Conservation (phyloP, 2,113 vertebrate species). For the Pycnonotus jocosus region DNA sequence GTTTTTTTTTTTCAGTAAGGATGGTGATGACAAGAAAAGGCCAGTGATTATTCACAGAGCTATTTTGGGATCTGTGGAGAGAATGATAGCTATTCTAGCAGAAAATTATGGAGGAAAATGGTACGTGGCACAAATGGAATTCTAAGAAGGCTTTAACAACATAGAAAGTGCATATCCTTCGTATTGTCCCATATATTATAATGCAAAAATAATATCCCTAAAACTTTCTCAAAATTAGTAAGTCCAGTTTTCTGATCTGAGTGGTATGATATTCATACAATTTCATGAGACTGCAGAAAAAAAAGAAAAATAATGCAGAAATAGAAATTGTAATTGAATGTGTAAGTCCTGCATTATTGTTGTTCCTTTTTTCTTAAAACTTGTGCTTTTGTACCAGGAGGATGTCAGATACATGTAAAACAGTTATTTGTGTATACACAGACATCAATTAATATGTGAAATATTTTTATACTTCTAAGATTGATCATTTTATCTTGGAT, state of each 20-base stretch:
- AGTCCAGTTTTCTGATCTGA: background rate
- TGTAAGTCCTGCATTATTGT: background rate
- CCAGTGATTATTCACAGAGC: conserved; percentile 95
- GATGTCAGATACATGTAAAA: background rate
- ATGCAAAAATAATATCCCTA: background rate
- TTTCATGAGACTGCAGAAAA: background rate
- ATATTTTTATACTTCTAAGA: background rate
- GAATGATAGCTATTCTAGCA: conserved; percentile 93
- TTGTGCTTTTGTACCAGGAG: background rate
- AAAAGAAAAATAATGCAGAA: background rate
- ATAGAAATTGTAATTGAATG: background rate
- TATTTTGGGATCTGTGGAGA: conserved; percentile 90
- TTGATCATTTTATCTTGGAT: background rate
- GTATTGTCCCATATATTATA: background rate
- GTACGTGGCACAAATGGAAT: conserved; percentile 58
- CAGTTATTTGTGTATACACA: background rate
- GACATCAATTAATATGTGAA: background rate
- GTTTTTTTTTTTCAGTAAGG: conserved; percentile 78
- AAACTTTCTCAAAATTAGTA: background rate
- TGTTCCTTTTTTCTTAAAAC: background rate
- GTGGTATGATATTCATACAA: background rate
- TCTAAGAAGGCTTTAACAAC: background rate
- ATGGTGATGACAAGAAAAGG: conserved; percentile 83
- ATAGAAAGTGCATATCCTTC: background rate
- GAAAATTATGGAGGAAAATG: conserved; percentile 95